Evolutionary conservation across 2,888 invertebrate genomes (phyloP), one percentile per base, ranked within the genome.

Genomic region (Caenorhabditis imperialis): DNA sequence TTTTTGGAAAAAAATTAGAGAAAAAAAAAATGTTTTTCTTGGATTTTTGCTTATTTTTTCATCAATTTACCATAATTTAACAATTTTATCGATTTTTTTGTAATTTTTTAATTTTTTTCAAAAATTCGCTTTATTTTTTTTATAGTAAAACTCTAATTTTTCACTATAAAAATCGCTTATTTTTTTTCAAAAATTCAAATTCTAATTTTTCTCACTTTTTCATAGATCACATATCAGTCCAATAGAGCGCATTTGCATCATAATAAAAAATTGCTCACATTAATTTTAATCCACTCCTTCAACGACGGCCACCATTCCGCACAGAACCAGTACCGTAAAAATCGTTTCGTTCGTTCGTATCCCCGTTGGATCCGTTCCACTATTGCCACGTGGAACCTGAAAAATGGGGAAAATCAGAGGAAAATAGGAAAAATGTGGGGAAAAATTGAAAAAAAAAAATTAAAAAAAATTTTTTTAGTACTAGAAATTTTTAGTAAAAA

Each of bases 231-330:
- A n/a, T n/a, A n/a, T n/a, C n/a, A n/a, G n/a, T n/a, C n/a, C n/a
- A n/a, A n/a, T n/a, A n/a, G n/a, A n/a, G n/a, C n/a, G n/a, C n/a
- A n/a, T n/a, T n/a, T n/a, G n/a, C n/a, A n/a, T n/a, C n/a, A n/a
- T n/a, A n/a, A n/a, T n/a, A n/a, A n/a, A n/a, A n/a, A n/a, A n/a
- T 0, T 6, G 54, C 74, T 33, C 30, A 78, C 78, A 54, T 76
- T 74, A 14, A 78, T 33, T 54, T 69, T 77, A 38, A 78, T 63
- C 79, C 80, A 80, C 20, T 71, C 72, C 33, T 78, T 79, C 27
- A 86, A 58, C 22, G 75, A 77, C 20, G 82, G 81, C 81, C 82
- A 84, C 86, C 86, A 86, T 55, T 85, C 81, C 16, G 84, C 86
- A 75, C 78, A 84, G 60, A 86, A 63, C 82, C 84, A 85, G 61